Percentiles rank a stretch among this genome's conserved stretches.
Conservation (phyloP, 2,888 invertebrate genomes). For the Plebejus anna region DNA sequence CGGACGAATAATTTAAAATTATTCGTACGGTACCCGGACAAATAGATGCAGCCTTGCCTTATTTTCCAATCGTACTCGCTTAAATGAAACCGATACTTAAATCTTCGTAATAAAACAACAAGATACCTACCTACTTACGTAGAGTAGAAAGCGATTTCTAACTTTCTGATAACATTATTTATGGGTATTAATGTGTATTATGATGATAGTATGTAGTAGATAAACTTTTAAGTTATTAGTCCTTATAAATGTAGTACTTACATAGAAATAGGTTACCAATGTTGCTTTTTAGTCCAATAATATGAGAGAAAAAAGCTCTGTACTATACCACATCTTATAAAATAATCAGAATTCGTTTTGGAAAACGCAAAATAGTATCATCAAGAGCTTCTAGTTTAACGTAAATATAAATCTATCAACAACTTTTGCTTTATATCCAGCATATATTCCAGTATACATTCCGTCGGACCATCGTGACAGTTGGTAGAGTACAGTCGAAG, state of each 20-base stretch:
- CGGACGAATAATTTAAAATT: no score
- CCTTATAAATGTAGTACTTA: neutral
- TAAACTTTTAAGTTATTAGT: neutral
- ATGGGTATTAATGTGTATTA: constrained; percentile 23
- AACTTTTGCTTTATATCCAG: constrained; percentile 1
- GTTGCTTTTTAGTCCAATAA: no score
- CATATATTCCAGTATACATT: no score
- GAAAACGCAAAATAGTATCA: no score
- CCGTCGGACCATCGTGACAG: neutral
- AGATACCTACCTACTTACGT: constrained; percentile 27
- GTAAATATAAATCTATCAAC: constrained; percentile 6
- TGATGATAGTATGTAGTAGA: constrained; percentile 15
- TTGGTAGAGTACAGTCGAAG: neutral
- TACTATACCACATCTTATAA: no score
- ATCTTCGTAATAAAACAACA: constrained; percentile 26
- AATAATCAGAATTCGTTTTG: no score
- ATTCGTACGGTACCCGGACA: no score
- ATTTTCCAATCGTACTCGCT: neutral
- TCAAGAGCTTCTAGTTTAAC: no score
- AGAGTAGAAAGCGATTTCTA: constrained; percentile 26
- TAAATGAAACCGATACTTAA: constrained; percentile 4
- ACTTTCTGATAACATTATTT: constrained; percentile 27
- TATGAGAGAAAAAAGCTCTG: no score
- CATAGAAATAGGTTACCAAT: neutral
- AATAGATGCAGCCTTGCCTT: neutral